phyloP scores from a whole-genome alignment of 2,888 invertebrate species.

The Caenorhabditis macrosperma region DNA sequence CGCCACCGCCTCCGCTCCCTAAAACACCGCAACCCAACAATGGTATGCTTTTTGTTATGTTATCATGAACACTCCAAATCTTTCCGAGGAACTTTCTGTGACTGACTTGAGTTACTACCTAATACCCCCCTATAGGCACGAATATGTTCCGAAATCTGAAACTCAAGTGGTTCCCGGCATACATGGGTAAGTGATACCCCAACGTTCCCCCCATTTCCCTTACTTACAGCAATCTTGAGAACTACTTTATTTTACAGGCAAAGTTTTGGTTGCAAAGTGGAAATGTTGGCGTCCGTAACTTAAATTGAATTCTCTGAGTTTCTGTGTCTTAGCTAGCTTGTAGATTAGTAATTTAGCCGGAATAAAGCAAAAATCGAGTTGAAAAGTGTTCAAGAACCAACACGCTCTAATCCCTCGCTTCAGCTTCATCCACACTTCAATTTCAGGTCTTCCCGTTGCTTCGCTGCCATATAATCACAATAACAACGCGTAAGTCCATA shows the following conservation, averaged over 20 bases:
- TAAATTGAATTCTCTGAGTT: background rate
- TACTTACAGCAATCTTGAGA: conserved; percentile 6
- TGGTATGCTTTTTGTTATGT: conserved; percentile 37
- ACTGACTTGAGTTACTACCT: conserved; percentile 5
- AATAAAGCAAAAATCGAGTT: too few species aligned
- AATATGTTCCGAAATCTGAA: conserved; percentile 46
- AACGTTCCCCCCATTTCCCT: background rate
- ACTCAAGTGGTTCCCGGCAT: conserved; percentile 54
- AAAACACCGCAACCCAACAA: conserved; percentile 55
- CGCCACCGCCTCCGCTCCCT: conserved; percentile 57
- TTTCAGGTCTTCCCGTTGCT: conserved; percentile 58
- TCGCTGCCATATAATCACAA: conserved; percentile 56
- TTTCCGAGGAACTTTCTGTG: background rate
- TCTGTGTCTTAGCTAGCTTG: background rate
- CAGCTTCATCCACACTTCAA: conserved; percentile 33
- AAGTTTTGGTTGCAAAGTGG: conserved; percentile 42
- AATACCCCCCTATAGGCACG: conserved; percentile 29
- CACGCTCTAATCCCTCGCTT: conserved; percentile 25
- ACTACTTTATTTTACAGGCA: conserved; percentile 28
- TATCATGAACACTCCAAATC: background rate
- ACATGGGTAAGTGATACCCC: conserved; percentile 36
- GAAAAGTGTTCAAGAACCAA: too few species aligned
- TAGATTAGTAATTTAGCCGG: too few species aligned
- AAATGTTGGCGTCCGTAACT: conserved; percentile 26
- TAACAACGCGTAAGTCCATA: conserved; percentile 60